Percentiles rank a stretch among this genome's conserved stretches.
Evolutionary conservation across 2,113 vertebrate species (phyloP).

Genomic region (Colius striatus): DNA sequence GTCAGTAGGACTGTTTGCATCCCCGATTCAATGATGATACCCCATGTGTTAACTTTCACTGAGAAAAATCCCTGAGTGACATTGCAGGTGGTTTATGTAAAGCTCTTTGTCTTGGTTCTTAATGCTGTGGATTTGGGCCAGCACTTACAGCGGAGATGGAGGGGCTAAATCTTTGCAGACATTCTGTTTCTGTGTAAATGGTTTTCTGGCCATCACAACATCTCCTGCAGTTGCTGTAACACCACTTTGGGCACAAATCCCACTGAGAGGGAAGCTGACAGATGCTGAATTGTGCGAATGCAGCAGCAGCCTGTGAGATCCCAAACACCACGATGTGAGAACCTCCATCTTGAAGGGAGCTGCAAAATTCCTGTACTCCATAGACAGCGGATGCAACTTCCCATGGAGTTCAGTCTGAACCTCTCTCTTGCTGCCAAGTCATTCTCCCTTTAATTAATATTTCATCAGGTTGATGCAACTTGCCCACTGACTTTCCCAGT

Average conservation of each 20-base stretch:
- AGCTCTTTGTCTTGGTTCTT: background rate
- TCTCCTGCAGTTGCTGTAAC: slow-evolving; percentile 23
- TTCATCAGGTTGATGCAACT: slow-evolving; percentile 46
- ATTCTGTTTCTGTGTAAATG: background rate
- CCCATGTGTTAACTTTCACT: background rate
- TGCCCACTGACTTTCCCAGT: slow-evolving; percentile 57
- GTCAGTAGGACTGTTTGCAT: background rate
- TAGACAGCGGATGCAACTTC: background rate
- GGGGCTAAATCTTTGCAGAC: slow-evolving; percentile 2
- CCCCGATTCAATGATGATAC: background rate
- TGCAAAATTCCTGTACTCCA: background rate
- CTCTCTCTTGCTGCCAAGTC: background rate
- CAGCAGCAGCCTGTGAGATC: background rate
- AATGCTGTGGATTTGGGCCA: background rate
- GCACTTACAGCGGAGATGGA: background rate
- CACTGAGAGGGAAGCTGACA: background rate
- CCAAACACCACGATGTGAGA: background rate
- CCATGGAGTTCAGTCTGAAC: background rate
- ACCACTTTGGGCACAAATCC: slow-evolving; percentile 15
- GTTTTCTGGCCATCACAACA: background rate
- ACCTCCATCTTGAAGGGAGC: background rate
- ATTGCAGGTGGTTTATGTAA: background rate
- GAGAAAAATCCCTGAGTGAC: background rate
- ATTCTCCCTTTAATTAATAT: slow-evolving; percentile 55
- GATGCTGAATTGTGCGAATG: slow-evolving; percentile 46